Evolutionary conservation across 2,113 vertebrate species (phyloP).

Genomic region (Lagopus leucura): DNA sequence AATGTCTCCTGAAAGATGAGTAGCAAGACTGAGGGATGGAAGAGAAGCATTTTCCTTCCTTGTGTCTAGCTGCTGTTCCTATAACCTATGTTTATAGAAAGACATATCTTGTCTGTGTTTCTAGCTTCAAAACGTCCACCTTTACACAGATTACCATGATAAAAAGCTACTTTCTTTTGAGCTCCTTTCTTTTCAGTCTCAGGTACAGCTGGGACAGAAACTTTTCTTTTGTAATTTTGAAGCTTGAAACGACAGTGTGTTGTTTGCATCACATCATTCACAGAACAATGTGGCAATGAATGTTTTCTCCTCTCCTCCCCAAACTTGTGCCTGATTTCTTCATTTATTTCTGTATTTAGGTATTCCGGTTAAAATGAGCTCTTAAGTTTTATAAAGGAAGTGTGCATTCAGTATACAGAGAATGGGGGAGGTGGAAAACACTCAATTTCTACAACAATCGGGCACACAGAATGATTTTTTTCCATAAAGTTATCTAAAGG

Average conservation of each 20-base stretch:
- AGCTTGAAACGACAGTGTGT: not conserved
- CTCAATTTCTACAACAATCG: not conserved
- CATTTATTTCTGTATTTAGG: not conserved
- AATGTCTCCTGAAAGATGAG: accelerated
- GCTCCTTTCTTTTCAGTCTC: not conserved
- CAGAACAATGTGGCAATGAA: not conserved
- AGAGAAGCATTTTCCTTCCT: not conserved
- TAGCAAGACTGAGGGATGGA: not conserved
- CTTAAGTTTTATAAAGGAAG: not conserved
- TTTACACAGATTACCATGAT: not conserved
- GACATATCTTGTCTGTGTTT: not conserved
- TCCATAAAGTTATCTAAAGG: not conserved
- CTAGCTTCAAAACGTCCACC: not conserved
- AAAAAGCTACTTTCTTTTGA: not conserved
- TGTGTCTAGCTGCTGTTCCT: not conserved
- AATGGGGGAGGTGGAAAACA: not conserved
- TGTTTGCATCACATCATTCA: not conserved
- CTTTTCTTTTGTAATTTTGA: not conserved
- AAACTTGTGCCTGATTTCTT: not conserved
- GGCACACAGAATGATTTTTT: not conserved
- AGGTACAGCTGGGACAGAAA: not conserved
- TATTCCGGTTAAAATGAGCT: not conserved
- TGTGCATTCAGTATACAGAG: not conserved
- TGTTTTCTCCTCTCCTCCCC: not conserved
- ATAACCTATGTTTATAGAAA: not conserved